Evolutionary conservation across 2,113 vertebrate species (phyloP).

Genomic region (Prunella fulvescens): DNA sequence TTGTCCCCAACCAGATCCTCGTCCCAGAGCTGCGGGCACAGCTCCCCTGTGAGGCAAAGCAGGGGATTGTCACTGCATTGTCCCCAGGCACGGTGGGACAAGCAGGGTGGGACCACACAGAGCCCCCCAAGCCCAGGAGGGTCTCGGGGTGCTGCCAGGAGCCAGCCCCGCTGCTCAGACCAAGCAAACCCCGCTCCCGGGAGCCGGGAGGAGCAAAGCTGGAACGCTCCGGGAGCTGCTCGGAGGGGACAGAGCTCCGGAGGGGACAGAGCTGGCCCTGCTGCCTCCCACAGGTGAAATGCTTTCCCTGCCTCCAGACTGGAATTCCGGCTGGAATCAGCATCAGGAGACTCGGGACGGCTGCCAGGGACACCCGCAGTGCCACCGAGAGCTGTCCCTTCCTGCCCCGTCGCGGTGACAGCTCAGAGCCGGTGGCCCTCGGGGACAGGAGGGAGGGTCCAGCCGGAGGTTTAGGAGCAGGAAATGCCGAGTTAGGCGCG

Average conservation of each 20-base stretch:
- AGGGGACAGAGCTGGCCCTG: neutral
- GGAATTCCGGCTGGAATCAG: neutral
- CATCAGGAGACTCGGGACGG: neutral
- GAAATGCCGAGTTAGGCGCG: neutral
- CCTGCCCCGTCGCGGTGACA: neutral
- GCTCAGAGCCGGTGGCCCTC: neutral
- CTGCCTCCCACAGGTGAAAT: neutral
- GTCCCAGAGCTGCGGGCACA: constrained; percentile 61
- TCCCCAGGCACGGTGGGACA: neutral
- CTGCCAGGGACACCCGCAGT: neutral
- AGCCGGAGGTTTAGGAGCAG: neutral
- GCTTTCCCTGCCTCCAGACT: neutral
- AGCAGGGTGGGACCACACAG: fast-evolving
- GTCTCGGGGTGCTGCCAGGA: neutral
- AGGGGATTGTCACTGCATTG: fast-evolving
- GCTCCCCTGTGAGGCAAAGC: constrained; percentile 45
- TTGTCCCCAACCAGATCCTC: constrained; percentile 68
- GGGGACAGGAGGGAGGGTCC: fast-evolving
- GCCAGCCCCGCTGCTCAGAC: fast-evolving
- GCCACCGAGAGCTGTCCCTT: neutral
- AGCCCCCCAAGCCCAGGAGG: neutral
- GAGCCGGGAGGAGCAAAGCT: neutral
- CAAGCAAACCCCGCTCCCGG: neutral
- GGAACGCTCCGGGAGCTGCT: neutral
- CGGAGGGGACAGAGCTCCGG: neutral